These are phyloP conservation scores for Orthosia gothica DNA, from an alignment of 2,888 invertebrate genomes.

Conservation along the genomic window DNA sequence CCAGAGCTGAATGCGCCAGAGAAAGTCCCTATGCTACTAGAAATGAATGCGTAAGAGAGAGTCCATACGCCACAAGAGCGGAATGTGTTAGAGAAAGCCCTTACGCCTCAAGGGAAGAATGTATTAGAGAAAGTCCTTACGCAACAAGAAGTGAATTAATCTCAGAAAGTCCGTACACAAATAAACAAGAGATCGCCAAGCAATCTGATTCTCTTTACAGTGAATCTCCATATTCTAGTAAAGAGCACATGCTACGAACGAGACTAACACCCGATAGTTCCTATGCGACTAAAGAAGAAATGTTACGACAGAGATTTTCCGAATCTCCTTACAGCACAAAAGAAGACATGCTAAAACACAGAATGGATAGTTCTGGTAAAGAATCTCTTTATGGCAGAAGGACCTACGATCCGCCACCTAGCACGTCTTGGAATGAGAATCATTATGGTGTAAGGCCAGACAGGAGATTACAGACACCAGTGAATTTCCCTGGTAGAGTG, in stretches of 20 bases:
- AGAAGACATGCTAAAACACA: slow-evolving; percentile 88
- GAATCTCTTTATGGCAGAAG: slow-evolving; percentile 87
- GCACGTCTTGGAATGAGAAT: slow-evolving; percentile 86
- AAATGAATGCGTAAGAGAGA: slow-evolving; percentile 74
- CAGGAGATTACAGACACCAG: slow-evolving; percentile 86
- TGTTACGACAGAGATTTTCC: slow-evolving; percentile 89
- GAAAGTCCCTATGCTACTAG: slow-evolving; percentile 69
- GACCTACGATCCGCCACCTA: slow-evolving; percentile 87
- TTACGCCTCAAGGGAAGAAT: slow-evolving; percentile 72
- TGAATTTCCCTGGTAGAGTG: slow-evolving; percentile 82
- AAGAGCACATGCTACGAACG: slow-evolving; percentile 86
- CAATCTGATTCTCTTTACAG: slow-evolving; percentile 82
- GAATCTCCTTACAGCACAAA: slow-evolving; percentile 90
- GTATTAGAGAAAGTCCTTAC: slow-evolving; percentile 71
- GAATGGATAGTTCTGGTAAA: slow-evolving; percentile 83
- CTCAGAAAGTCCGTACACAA: slow-evolving; percentile 77
- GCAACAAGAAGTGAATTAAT: slow-evolving; percentile 72
- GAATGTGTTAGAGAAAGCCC: slow-evolving; percentile 75
- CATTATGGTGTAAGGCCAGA: slow-evolving; percentile 86
- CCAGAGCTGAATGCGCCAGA: slow-evolving; percentile 52
- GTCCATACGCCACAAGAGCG: slow-evolving; percentile 67
- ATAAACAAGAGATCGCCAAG: slow-evolving; percentile 80
- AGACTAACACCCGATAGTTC: slow-evolving; percentile 86
- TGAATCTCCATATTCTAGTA: slow-evolving; percentile 88
- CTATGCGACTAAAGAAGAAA: slow-evolving; percentile 89